A percentile compares a stretch with the other conserved stretches of the same genome.
These are phyloP conservation scores for Spicauda simplicius DNA, from an alignment of 2,888 invertebrate genomes.

Conservation along the genomic window DNA sequence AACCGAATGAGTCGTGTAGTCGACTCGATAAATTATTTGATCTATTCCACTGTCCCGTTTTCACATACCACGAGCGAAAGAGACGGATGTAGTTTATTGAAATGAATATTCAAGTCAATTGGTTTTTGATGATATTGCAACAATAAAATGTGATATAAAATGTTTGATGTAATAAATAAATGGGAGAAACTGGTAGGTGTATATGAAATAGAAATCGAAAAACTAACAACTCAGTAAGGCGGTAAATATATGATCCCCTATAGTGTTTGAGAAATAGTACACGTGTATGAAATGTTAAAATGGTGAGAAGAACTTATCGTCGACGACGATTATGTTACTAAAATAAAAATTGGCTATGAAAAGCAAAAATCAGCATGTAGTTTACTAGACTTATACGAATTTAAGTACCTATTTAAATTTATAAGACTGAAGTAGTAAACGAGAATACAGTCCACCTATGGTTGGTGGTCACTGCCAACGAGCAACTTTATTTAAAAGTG, in stretches of 20 bases:
- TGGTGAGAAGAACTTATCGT: background rate
- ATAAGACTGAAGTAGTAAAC: too few relatives aligned
- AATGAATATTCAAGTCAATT: constrained; percentile 42
- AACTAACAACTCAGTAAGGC: constrained; percentile 9
- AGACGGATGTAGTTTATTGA: constrained; percentile 39
- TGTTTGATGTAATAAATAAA: constrained; percentile 51
- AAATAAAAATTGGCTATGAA: too few relatives aligned
- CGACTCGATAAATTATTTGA: constrained; percentile 44
- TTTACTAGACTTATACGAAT: too few relatives aligned
- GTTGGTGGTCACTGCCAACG: too few relatives aligned
- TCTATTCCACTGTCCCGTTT: constrained; percentile 38
- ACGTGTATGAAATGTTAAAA: background rate
- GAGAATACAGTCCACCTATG: too few relatives aligned
- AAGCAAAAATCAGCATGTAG: too few relatives aligned
- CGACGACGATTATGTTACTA: too few relatives aligned
- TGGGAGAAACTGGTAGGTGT: constrained; percentile 42
- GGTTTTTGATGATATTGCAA: constrained; percentile 44
- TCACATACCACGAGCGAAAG: constrained; percentile 22
- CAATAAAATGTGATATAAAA: constrained; percentile 44
- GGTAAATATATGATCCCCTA: constrained; percentile 2
- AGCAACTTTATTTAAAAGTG: too few relatives aligned
- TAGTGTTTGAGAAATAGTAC: background rate
- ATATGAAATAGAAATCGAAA: constrained; percentile 6
- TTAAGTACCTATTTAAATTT: too few relatives aligned
- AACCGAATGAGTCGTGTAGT: constrained; percentile 41